A percentile compares a stretch with the other conserved stretches of the same genome.
Evolutionary conservation across 2,113 vertebrate species (phyloP).

Genomic region (Heterocephalus glaber): DNA sequence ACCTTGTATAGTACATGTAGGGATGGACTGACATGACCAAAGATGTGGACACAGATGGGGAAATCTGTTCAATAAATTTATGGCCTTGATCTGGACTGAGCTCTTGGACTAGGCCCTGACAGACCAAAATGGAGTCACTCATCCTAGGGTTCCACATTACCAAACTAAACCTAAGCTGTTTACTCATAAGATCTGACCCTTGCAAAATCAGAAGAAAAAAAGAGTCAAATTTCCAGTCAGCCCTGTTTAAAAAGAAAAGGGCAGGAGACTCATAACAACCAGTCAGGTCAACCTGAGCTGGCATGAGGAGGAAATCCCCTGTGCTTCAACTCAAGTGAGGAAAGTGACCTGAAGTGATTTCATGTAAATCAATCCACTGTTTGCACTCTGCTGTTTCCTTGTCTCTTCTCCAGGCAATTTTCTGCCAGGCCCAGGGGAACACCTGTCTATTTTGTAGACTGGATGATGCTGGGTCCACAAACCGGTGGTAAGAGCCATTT

Average conservation of each 20-base stretch:
- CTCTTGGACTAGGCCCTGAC: not conserved
- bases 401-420: not conserved
- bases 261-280: not conserved
- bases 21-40: not conserved
- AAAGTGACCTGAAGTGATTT: not conserved
- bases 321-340: not conserved
- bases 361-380: not conserved
- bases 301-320: not conserved
- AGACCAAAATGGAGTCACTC: not conserved
- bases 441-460: not conserved
- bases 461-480: not conserved
- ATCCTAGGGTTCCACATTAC: not conserved
- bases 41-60: not conserved
- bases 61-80: not conserved
- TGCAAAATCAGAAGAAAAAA: not conserved
- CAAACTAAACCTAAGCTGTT: not conserved
- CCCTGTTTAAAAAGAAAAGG: not conserved
- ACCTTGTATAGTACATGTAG: not conserved
- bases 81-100: not conserved
- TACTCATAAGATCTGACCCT: not conserved
- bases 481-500: not conserved
- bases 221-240: not conserved
- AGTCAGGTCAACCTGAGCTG: not conserved
- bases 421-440: not conserved
- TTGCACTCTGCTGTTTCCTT: not conserved